Percentiles rank a stretch among this genome's conserved stretches.
phyloP scores from a whole-genome alignment of 2,113 vertebrate genomes.

The Pleuronectes platessa region DNA sequence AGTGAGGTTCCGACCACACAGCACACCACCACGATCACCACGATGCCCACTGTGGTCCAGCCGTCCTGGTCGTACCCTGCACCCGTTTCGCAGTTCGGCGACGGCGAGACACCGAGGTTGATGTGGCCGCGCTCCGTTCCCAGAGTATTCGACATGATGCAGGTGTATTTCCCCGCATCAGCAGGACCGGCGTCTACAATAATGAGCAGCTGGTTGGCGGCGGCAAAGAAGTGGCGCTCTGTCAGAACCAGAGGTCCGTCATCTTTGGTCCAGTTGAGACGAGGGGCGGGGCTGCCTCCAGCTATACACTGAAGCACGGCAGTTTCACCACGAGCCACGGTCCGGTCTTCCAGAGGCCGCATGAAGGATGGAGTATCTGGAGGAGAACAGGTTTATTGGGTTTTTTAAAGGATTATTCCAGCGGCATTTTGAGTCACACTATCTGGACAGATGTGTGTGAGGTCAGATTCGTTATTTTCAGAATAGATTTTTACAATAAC shows the following conservation, averaged over 20 bases:
- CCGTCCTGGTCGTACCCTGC: constrained; percentile 83
- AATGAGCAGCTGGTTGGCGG: constrained; percentile 94
- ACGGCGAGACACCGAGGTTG: constrained; percentile 89
- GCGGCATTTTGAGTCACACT: background rate
- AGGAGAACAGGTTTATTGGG: constrained; percentile 9
- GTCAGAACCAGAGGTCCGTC: constrained; percentile 91
- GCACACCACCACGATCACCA: constrained; percentile 98
- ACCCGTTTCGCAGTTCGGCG: constrained; percentile 91
- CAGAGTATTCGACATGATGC: constrained; percentile 96
- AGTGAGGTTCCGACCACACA: constrained; percentile 98
- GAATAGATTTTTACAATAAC: background rate
- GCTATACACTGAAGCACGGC: constrained; percentile 97
- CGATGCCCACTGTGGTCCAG: constrained; percentile 96
- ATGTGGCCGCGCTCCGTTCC: constrained; percentile 94
- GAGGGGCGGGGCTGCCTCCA: constrained; percentile 92
- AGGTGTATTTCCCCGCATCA: constrained; percentile 95
- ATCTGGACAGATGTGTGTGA: background rate
- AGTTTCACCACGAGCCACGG: constrained; percentile 92
- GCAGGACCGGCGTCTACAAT: constrained; percentile 91
- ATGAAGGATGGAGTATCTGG: constrained; percentile 95
- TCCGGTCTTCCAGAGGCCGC: constrained; percentile 89
- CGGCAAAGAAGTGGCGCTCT: constrained; percentile 96
- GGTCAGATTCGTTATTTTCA: constrained; percentile 1
- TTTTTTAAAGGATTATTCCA: background rate
- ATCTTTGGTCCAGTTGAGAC: constrained; percentile 97